Percentiles rank a stretch among this genome's conserved stretches.
phyloP scores from a whole-genome alignment of 2,888 invertebrate genomes.

The Cephus runcator region DNA sequence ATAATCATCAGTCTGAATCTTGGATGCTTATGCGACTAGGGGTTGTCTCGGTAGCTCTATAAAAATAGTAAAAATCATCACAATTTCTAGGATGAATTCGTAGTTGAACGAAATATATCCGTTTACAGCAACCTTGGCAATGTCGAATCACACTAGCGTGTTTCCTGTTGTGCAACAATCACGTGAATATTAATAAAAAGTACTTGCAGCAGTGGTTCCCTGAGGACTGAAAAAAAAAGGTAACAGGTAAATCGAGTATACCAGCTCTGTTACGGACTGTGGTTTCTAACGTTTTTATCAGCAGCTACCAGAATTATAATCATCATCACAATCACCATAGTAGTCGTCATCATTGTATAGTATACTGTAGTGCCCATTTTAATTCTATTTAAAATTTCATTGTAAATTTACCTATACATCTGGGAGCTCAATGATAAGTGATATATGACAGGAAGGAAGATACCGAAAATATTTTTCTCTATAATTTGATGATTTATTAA shows the following conservation, averaged over 20 bases:
- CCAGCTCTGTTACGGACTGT: neutral
- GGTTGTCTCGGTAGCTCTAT: neutral
- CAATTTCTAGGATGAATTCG: neutral
- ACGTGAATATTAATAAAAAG: neutral
- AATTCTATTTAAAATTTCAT: neutral
- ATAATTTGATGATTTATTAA: neutral
- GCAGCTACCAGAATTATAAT: neutral
- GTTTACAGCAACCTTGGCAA: conserved; percentile 22
- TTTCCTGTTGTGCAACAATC: conserved; percentile 18
- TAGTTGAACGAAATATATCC: conserved; percentile 15
- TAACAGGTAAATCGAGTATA: neutral
- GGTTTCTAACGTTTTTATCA: neutral
- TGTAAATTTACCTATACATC: neutral
- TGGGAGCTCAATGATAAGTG: neutral
- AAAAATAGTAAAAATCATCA: neutral
- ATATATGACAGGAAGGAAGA: neutral
- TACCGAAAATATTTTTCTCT: neutral
- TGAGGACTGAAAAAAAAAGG: neutral
- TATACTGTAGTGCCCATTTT: neutral
- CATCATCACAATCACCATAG: neutral
- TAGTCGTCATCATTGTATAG: neutral
- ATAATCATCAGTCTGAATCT: neutral
- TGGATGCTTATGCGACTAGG: neutral
- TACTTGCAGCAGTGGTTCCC: neutral
- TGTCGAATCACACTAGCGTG: conserved; percentile 13